Base-by-base conservation (phyloP, 2,113 vertebrate species). In the Progne subis region DNA sequence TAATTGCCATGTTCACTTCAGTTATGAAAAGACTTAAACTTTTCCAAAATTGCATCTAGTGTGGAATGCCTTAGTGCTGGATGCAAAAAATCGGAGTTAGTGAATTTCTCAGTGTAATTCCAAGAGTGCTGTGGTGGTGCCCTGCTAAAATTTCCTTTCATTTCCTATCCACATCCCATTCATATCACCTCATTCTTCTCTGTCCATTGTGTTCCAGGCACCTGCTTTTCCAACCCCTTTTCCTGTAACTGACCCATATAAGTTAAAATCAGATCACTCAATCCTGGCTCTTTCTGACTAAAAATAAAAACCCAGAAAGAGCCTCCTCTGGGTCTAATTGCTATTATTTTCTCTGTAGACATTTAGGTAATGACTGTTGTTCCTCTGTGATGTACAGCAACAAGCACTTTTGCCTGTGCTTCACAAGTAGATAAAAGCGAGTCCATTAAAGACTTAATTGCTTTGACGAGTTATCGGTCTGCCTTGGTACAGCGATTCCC, bases 401-500 rank as follows among this genome's bases (percentile, higher is more conserved):
- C 85, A 25, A 86, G 87, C 82, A 88, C 61, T 92, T 88, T 88
- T 44, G 78, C 64, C 61, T 78, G 70, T 89, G 71, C 84, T 74
- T 88, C 60, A 57, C 64, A 25, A 78, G 57, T 4, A 85, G 92
- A 43, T 78, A 52, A 79, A 72, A 91, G 25, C 28, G 44, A 71
- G 86, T 64, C 90, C 82, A 83, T 92, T 92, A 91, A 67, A 77
- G 77, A 69, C 24, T 32, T 94, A 95, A 94, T 92, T 94, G 88
- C 83, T 93, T 84, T 74, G 82, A 32, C 72, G 90, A 90, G 59
- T 86, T 88, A 31, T 64, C 2, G 8, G 43, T 79, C 82, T 95
- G 79, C 63, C 86, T 67, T 64, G 63, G 78, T 61, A 28, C 12
- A 88, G 79, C 0, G 4, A n/a, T 76, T 82, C 86, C 90, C 84